phyloP scores from a whole-genome alignment of 1,140 invertebrate genomes.

The Mamestra configurata region DNA sequence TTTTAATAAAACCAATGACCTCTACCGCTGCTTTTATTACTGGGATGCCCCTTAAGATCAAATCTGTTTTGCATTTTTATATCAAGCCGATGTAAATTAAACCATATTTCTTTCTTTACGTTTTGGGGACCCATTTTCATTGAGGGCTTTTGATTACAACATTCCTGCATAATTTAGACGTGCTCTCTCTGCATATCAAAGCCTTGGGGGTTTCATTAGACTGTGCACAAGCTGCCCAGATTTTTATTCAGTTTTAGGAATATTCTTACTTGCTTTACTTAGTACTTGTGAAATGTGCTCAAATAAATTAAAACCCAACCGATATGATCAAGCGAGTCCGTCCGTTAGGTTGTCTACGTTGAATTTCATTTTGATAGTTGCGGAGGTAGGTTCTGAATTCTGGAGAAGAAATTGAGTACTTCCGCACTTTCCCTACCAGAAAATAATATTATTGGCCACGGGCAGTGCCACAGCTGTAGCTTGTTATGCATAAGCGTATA shows the following conservation, averaged over 20 bases:
- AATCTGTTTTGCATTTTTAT: slow-evolving; percentile 27
- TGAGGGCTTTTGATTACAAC: slow-evolving; percentile 48
- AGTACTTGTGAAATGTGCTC: neutral
- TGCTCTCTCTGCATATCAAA: slow-evolving; percentile 54
- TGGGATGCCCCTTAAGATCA: neutral
- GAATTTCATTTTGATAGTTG: too few relatives aligned
- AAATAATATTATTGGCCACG: too few relatives aligned
- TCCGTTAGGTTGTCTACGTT: too few relatives aligned
- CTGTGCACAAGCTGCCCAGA: slow-evolving; percentile 13
- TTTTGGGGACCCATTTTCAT: slow-evolving; percentile 18
- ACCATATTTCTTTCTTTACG: slow-evolving; percentile 19
- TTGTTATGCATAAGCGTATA: neutral
- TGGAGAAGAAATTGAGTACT: too few relatives aligned
- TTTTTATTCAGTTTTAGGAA: slow-evolving; percentile 26
- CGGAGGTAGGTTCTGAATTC: too few relatives aligned
- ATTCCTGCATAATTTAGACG: slow-evolving; percentile 51
- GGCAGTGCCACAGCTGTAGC: too few relatives aligned
- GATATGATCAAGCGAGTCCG: too few relatives aligned
- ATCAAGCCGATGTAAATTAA: slow-evolving; percentile 29
- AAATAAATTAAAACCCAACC: neutral
- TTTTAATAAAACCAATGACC: slow-evolving; percentile 51
- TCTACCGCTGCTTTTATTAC: slow-evolving; percentile 32
- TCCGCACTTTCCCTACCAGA: too few relatives aligned
- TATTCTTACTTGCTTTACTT: neutral
- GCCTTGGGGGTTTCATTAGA: slow-evolving; percentile 49